Base-by-base conservation (phyloP, 2,113 vertebrate genomes). In the Brachyhypopomus gauderio region DNA sequence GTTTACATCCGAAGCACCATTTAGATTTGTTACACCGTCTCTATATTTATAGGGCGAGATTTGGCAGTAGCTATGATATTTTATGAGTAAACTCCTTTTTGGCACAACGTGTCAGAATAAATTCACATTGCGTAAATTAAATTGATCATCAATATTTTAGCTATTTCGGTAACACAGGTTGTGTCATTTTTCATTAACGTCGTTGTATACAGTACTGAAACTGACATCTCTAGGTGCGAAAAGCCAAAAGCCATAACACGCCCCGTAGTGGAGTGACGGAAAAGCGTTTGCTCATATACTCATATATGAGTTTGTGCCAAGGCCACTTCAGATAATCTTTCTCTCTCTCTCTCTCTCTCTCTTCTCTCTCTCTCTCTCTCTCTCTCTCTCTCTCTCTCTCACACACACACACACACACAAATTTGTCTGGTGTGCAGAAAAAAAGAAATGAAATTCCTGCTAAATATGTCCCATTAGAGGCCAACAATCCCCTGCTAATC, bases 251-350 rank as follows among this genome's bases (percentile, higher is more conserved):
- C 79, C 62, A 60, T 72, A 58, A 81, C 64, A 85, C 89, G 89
- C 90, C 92, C 70, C 84, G 2, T 79, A 86, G 90, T 85, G 91
- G 90, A 70, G 41, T 75, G 59, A 63, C 45, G 45, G 79, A 75
- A 79, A 81, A 80, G 27, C 30, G 36, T n/a, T 72, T n/a, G 20
- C 30, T 30, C 30, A 30, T 30, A 30, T 30, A 30, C 30, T 30
- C 34, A 63, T 34, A 52, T 55, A 38, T 83, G 45, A 59, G 67
- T 69, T n/a, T 70, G 52, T 12, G 69, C 45, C 45, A 12, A 52
- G 12, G 45, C 38, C 67, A 16, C 17, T 76, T 67, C 17, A 62
- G 1, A 30, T 30, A 30, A 45, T 67, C 30, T 36, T 27, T 36
- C 27, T 34, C 30, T 66, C 62, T 64, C 63, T 66, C 63, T 66